phyloP scores from a whole-genome alignment of 2,888 invertebrate species.

The Ptychoptera contaminata region DNA sequence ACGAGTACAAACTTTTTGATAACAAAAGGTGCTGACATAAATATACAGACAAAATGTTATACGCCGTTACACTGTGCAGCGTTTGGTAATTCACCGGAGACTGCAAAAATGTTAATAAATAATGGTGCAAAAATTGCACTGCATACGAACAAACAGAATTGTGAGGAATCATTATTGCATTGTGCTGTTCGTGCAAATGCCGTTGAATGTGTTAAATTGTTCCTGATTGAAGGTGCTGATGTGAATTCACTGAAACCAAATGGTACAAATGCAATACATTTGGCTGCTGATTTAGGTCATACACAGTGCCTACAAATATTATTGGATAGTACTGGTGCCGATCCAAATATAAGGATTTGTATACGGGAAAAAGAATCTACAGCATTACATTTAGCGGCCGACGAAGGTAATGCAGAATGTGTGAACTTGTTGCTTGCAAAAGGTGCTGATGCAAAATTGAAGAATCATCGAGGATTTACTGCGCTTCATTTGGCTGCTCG shows the following conservation, averaged over 20 bases:
- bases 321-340: constrained; percentile 52
- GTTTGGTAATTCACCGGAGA: constrained; percentile 70
- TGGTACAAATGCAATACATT: constrained; percentile 64
- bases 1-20: constrained; percentile 54
- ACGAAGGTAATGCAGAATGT: constrained; percentile 71
- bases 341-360: constrained; percentile 51
- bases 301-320: constrained; percentile 59
- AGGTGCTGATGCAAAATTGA: constrained; percentile 57
- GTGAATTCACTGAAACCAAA: constrained; percentile 59
- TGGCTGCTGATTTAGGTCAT: constrained; percentile 66
- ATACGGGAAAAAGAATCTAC: constrained; percentile 60
- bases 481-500: constrained; percentile 73
- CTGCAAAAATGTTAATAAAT: constrained; percentile 59
- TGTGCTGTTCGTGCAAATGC: constrained; percentile 75
- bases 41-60: constrained; percentile 52
- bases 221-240: constrained; percentile 59
- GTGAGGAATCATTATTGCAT: constrained; percentile 65
- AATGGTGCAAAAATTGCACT: constrained; percentile 53
- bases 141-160: constrained; percentile 47
- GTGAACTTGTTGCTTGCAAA: constrained; percentile 56
- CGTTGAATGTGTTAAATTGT: constrained; percentile 58
- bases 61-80: constrained; percentile 82
- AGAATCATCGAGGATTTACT: constrained; percentile 67
- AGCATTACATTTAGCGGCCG: constrained; percentile 73
- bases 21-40: constrained; percentile 49